Conservation (phyloP, 2,888 invertebrate genomes). For the Cryptocheilus praepositus region DNA sequence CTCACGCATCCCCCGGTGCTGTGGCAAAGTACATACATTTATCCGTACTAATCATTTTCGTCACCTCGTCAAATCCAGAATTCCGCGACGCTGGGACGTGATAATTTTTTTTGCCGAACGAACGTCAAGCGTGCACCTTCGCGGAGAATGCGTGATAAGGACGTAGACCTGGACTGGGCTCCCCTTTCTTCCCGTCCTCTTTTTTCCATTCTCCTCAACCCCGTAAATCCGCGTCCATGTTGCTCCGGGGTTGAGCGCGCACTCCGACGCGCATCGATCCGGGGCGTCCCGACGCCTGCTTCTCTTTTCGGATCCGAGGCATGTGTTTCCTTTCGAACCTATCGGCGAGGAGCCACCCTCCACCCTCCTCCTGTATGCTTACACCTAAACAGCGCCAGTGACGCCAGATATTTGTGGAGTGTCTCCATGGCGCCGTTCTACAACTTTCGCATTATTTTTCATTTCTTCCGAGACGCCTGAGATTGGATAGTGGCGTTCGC, state of each 20-base stretch:
- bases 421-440: too few relatives aligned
- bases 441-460: too few relatives aligned
- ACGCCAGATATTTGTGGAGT: too few relatives aligned
- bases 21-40: too few relatives aligned
- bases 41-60: too few relatives aligned
- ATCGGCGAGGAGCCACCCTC: slow-evolving; percentile 25
- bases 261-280: slow-evolving; percentile 68
- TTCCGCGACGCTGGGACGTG: neutral
- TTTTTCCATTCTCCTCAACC: slow-evolving; percentile 52
- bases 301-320: slow-evolving; percentile 61
- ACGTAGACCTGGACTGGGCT: slow-evolving; percentile 26
- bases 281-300: slow-evolving; percentile 63
- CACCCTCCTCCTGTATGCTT: too few relatives aligned
- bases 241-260: slow-evolving; percentile 66
- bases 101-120: slow-evolving; percentile 1
- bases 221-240: slow-evolving; percentile 64
- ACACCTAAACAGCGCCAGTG: too few relatives aligned
- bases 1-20: too few relatives aligned
- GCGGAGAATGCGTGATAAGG: slow-evolving; percentile 7
- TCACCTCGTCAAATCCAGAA: too few relatives aligned
- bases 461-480: too few relatives aligned
- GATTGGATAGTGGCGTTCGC: too few relatives aligned
- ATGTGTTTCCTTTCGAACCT: slow-evolving; percentile 57
- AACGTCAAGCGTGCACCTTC: too few relatives aligned
- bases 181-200: slow-evolving; percentile 37